Percentiles rank a stretch among this genome's conserved stretches.
Evolutionary conservation across 2,113 vertebrate species (phyloP).

Genomic region (Anser brachyrhynchus): DNA sequence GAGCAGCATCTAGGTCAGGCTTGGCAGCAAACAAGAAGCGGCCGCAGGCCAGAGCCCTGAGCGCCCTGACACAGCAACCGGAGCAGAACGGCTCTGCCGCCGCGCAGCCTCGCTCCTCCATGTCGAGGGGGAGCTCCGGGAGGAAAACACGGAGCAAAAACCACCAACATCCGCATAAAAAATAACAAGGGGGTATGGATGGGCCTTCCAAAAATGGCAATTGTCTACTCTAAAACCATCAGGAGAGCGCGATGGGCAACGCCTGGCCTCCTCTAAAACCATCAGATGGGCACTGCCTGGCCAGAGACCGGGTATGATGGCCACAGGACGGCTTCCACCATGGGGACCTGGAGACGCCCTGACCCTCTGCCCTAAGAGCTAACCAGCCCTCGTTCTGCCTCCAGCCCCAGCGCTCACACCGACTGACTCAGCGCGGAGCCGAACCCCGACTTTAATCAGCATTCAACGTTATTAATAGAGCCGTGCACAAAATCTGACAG

Average conservation of each 20-base stretch:
- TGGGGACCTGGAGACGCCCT: neutral
- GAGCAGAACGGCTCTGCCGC: neutral
- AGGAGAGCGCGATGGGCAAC: accelerated
- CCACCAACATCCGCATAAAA: neutral
- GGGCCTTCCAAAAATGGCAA: neutral
- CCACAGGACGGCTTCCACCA: neutral
- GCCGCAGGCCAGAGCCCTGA: neutral
- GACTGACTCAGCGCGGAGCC: constrained; percentile 1
- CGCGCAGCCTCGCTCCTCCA: accelerated
- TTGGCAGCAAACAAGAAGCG: neutral
- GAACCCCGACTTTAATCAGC: neutral
- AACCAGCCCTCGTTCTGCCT: neutral
- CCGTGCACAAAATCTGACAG: neutral
- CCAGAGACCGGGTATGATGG: neutral
- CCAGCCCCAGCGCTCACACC: neutral
- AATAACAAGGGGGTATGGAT: neutral
- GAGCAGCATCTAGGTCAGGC: constrained; percentile 49
- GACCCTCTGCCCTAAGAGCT: neutral
- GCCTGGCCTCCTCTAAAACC: neutral
- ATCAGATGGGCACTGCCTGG: neutral
- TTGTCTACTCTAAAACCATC: neutral
- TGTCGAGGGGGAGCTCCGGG: neutral
- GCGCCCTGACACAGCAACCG: neutral
- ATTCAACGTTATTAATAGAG: constrained; percentile 20
- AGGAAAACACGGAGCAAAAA: neutral